Evolutionary conservation across 2,797 vertebrate species (phyloP), one percentile per base, ranked within the genome.

Genomic region (Falco naumanni): DNA sequence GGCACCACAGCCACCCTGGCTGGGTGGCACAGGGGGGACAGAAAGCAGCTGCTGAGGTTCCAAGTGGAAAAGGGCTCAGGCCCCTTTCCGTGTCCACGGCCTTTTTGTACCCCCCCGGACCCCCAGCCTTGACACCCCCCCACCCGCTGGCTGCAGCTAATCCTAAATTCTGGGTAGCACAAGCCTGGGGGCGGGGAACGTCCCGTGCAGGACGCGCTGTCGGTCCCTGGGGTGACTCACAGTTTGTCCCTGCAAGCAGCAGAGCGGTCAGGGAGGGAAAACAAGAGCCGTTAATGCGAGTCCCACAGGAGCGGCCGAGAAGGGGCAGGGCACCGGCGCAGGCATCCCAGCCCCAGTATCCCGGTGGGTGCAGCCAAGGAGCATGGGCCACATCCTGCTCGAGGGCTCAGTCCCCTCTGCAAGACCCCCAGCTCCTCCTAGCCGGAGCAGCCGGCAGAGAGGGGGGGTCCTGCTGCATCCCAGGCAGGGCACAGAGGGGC

Each of bases 191-290:
- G 33, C 37, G 59, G 85, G 79, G 14, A 12, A 60, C 70, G 74
- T 54, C 95, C 92, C 89, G 82, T 81, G 93, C 93, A 77, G 79
- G 91, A 68, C 31, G 16, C 59, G 81, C 87, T 71, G 33, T 41
- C 53, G 47, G 81, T 76, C 61, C 83, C 91, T 71, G 68, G 51
- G 50, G 78, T 92, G 88, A 98, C 98, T 98, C 98, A 98, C 97
- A 97, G 98, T 98, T 97, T 96, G 91, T 97, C 98, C 97, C 98
- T 98, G 96, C 57, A 93, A 97, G 97, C 96, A 72, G 97, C 87
- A 90, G 95, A 96, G 95, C 50, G 51, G 96, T 85, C 90, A 86
- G 96, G 96, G 89, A 97, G 94, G 94, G 96, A 96, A 97, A 95
- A 98, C 92, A 97, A 97, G 82, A 96, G 96, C 81, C 59, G 69